Evolutionary conservation across 2,113 vertebrate genomes (phyloP), one percentile per base, ranked within the genome.

Genomic region (Emydocephalus ijimae): DNA sequence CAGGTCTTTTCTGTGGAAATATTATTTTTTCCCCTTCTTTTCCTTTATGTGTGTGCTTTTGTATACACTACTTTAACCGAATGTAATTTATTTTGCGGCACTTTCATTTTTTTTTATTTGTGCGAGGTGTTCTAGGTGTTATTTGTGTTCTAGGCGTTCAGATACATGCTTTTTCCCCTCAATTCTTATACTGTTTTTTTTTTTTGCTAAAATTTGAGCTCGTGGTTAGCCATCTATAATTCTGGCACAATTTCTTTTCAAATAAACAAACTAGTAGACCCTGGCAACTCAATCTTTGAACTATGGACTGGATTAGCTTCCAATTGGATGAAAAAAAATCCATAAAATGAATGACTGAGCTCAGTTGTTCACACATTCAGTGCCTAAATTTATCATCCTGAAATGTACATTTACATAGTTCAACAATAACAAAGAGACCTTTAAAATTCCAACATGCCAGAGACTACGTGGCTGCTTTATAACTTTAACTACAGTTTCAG

Each of bases 391-490:
- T 64, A 85, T 81, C 15, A 9, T 74, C 64, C 48, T 81, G 50
- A 12, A 24, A 91, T 55, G 39, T 43, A n/a, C 50, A 56, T 57
- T 56, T 43, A 88, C 20, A 54, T 21, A 85, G 69, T 15, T 89
- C 45, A 61, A 59, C 90, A 91, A 87, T 52, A 15, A 50, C 64
- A 89, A 92, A 56, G 56, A 69, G 90, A 93, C 89, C 90, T 91
- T 64, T 94, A 92, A 94, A 94, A 88, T 91, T 94, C 93, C 93
- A 94, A 93, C 87, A 39, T 55, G 11, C 34, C n/a, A 64, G 24
- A 85, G 52, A 55, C 21, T 91, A 93, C 45, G 87, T 93, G 90
- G 93, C 55, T 86, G 89, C 26, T 91, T 57, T 55, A 48, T 29
- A 50, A 85, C 24, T 10, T 85, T 26, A 91, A 21, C 26, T 85